A percentile compares a stretch with the other conserved stretches of the same genome.
These are phyloP conservation scores for Ondatra zibethicus DNA, from an alignment of 2,113 vertebrate species.

Conservation along the genomic window DNA sequence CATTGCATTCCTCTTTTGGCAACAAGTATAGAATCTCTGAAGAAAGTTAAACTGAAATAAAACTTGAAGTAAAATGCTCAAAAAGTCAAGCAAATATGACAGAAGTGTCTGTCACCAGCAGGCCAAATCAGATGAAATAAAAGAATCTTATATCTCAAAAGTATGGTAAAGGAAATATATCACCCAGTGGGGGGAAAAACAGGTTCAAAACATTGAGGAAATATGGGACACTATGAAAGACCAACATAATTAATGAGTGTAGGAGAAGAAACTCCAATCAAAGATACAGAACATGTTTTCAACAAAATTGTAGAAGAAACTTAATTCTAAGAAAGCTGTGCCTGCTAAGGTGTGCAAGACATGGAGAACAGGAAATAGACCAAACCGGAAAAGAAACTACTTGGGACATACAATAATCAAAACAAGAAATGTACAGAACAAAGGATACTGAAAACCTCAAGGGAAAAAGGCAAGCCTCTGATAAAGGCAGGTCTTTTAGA, in stretches of 20 bases:
- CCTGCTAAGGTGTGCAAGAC: not conserved
- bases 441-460: not conserved
- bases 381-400: not conserved
- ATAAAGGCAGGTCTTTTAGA: not conserved
- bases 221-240: not conserved
- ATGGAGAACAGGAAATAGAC: not conserved
- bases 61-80: not conserved
- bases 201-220: not conserved
- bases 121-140: not conserved
- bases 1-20: not conserved
- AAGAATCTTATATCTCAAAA: not conserved
- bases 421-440: not conserved
- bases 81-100: not conserved
- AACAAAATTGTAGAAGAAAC: not conserved
- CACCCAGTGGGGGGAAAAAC: not conserved
- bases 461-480: too few relatives aligned
- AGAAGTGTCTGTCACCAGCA: not conserved
- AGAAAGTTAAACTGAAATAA: not conserved
- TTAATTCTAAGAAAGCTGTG: not conserved
- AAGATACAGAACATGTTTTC: not conserved
- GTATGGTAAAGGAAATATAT: not conserved
- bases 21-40: not conserved
- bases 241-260: not conserved
- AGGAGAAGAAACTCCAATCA: not conserved
- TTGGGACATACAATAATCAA: not conserved